Conservation (phyloP, 2,113 vertebrate genomes). For the Gila orcuttii region DNA sequence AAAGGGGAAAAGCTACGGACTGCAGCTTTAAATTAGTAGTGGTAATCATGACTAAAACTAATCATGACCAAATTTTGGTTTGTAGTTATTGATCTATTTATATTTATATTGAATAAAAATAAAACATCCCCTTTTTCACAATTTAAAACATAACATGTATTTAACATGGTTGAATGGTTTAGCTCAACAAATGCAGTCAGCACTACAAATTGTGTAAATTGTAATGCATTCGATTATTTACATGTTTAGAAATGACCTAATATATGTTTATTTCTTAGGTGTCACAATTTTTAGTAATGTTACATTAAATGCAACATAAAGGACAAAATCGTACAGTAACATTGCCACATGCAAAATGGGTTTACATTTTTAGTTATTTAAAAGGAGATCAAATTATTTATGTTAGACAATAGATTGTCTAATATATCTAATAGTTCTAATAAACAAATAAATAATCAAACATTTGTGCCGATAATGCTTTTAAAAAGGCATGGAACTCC, state of each 20-base stretch:
- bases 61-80: neutral
- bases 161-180: neutral
- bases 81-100: neutral
- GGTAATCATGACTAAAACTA: no score
- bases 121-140: neutral
- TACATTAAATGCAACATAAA: neutral
- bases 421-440: neutral
- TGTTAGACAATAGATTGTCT: neutral
- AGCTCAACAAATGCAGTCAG: neutral
- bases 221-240: neutral
- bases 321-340: neutral
- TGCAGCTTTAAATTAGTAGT: neutral
- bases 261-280: neutral
- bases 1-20: no score
- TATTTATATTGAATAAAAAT: neutral
- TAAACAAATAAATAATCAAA: neutral
- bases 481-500: conserved; percentile 24
- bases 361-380: neutral
- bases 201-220: neutral
- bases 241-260: neutral
- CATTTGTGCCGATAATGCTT: neutral
- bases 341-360: neutral
- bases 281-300: neutral
- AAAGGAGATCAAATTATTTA: neutral
- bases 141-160: neutral